phyloP scores from a whole-genome alignment of 2,113 vertebrate genomes.

The Corythoichthys intestinalis region DNA sequence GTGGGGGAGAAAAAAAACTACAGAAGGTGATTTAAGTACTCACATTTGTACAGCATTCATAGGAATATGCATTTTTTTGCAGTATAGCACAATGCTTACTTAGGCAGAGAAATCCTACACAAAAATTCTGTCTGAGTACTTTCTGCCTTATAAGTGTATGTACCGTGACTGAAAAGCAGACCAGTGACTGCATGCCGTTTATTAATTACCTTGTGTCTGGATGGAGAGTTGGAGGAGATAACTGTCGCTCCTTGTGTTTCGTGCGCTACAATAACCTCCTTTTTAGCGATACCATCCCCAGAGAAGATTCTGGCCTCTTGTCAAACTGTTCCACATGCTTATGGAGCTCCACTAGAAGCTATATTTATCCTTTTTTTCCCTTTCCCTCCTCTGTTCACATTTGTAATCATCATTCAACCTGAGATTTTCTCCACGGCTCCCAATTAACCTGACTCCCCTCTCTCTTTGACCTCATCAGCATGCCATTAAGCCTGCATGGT shows the following conservation, averaged over 20 bases:
- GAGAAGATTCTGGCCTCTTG: constrained; percentile 45
- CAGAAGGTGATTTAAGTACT: constrained; percentile 15
- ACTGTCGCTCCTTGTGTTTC: constrained; percentile 54
- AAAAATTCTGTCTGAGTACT: not conserved
- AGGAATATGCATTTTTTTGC: not conserved
- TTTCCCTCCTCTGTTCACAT: constrained; percentile 45
- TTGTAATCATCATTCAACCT: constrained; percentile 72
- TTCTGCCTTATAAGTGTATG: not conserved
- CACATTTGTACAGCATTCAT: not conserved
- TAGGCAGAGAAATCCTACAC: not conserved
- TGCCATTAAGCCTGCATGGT: constrained; percentile 55
- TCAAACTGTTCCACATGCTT: constrained; percentile 43
- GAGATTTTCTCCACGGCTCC: constrained; percentile 68
- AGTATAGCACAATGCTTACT: not conserved
- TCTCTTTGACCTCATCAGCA: constrained; percentile 71
- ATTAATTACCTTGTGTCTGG: constrained; percentile 18
- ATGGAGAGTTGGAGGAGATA: constrained; percentile 45
- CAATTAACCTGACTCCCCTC: constrained; percentile 71
- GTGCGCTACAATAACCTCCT: constrained; percentile 64
- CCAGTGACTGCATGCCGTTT: too few relatives aligned
- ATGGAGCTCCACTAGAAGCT: constrained; percentile 52
- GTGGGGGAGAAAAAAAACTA: not conserved
- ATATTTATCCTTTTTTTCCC: constrained; percentile 63
- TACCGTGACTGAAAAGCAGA: too few relatives aligned
- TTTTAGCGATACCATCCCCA: constrained; percentile 59